These are phyloP conservation scores for Ameiurus melas DNA, from an alignment of 2,113 vertebrate species.

Conservation along the genomic window DNA sequence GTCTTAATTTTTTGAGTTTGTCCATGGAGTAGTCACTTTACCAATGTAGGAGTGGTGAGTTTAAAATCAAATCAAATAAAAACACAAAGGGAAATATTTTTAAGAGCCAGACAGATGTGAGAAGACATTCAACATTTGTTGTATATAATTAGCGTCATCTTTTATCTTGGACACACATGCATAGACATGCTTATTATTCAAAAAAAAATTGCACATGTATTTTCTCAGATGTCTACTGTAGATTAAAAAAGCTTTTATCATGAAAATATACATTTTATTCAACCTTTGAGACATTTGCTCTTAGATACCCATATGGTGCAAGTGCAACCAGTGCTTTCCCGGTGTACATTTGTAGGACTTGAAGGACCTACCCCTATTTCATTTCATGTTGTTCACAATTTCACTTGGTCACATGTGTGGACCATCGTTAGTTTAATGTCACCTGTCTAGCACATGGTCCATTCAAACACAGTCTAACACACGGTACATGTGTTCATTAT, in stretches of 20 bases:
- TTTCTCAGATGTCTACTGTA: constrained; percentile 39
- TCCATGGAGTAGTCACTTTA: not conserved
- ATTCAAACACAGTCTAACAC: not conserved
- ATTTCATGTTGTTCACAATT: not conserved
- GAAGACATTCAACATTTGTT: constrained; percentile 19
- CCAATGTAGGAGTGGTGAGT: not conserved
- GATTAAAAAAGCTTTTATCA: constrained; percentile 20
- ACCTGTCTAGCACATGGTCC: not conserved
- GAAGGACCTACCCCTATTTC: not conserved
- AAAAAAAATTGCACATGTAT: constrained; percentile 24
- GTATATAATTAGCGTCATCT: constrained; percentile 34
- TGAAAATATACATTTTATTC: constrained; percentile 28
- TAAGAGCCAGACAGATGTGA: constrained; percentile 21
- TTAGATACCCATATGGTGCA: constrained; percentile 15
- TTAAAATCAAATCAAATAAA: constrained; percentile 33
- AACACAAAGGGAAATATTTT: constrained; percentile 29
- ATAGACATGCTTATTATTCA: not conserved
- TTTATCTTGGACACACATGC: constrained; percentile 23
- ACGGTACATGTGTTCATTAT: not conserved
- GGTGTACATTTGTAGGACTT: not conserved
- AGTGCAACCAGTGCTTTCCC: constrained; percentile 27
- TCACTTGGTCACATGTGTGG: not conserved
- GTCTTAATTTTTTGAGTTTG: constrained; percentile 7
- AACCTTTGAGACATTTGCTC: constrained; percentile 2
- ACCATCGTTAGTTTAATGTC: not conserved